Evolutionary conservation across 2,113 vertebrate species (phyloP).

Genomic region (Mustela nigripes): DNA sequence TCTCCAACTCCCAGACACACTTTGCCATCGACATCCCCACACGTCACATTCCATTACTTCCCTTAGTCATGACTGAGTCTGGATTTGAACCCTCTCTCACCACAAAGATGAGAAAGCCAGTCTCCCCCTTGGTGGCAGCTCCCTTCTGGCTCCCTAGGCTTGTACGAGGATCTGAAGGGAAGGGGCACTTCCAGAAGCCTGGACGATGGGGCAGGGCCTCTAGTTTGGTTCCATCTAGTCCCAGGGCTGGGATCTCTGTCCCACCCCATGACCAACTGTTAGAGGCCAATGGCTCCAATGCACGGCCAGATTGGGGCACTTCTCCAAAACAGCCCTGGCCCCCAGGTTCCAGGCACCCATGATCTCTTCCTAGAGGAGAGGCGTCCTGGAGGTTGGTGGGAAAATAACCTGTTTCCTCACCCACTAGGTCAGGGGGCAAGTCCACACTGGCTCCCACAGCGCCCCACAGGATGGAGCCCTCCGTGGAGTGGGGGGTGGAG

Average conservation of each 20-base stretch:
- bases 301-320: background rate
- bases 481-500: no score
- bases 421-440: background rate
- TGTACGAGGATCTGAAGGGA: background rate
- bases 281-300: background rate
- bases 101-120: background rate
- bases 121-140: background rate
- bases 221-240: background rate
- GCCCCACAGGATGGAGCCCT: background rate
- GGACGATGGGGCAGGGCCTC: background rate
- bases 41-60: background rate
- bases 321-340: background rate
- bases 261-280: background rate
- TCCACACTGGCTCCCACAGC: background rate
- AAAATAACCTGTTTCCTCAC: background rate
- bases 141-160: background rate
- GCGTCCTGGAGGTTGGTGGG: background rate
- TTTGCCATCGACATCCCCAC: background rate
- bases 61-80: background rate
- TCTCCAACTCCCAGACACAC: background rate
- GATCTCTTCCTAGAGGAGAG: background rate
- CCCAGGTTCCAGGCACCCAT: rapidly evolving
- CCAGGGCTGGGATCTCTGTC: background rate
- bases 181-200: background rate
- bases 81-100: background rate